phyloP scores from a whole-genome alignment of 2,797 vertebrate species.

The Typhlichthys subterraneus region DNA sequence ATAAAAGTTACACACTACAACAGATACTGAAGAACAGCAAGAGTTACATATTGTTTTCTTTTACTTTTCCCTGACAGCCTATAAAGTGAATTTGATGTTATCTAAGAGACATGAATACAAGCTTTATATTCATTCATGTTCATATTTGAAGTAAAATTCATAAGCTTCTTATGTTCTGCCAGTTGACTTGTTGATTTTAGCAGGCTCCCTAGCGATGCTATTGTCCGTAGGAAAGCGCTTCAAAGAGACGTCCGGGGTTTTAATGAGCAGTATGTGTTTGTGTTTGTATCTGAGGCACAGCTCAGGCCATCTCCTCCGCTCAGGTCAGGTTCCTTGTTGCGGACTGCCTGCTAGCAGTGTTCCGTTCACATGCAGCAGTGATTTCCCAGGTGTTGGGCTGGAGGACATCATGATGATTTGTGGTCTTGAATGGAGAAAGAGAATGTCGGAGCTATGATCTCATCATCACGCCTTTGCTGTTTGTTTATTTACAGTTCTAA shows the following conservation, averaged over 20 bases:
- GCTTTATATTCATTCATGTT: not conserved
- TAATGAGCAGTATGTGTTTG: conserved; percentile 13
- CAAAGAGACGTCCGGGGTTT: conserved; percentile 17
- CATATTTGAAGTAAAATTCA: conserved; percentile 3
- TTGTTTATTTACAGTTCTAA: conserved; percentile 26
- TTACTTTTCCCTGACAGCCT: too few species aligned
- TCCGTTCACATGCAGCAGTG: conserved; percentile 23
- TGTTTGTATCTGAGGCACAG: conserved; percentile 8
- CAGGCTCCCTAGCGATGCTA: not conserved
- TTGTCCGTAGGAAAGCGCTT: conserved; percentile 14
- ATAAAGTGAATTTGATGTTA: too few species aligned
- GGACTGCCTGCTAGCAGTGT: conserved; percentile 19
- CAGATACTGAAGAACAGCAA: too few species aligned
- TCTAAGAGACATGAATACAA: not conserved
- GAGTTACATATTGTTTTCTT: too few species aligned
- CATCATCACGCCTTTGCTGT: not conserved
- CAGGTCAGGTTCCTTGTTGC: conserved; percentile 2
- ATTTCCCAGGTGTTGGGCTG: conserved; percentile 52
- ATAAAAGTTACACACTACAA: too few species aligned
- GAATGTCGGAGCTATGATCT: conserved; percentile 38
- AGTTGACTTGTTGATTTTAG: conserved; percentile 16
- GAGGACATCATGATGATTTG: conserved; percentile 44
- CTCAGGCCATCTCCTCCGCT: conserved; percentile 1
- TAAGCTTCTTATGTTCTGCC: conserved; percentile 21
- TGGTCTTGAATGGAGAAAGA: conserved; percentile 24